These are phyloP conservation scores for Acanthurus lineatus DNA, from an alignment of 2,797 vertebrate species.

Conservation along the genomic window DNA sequence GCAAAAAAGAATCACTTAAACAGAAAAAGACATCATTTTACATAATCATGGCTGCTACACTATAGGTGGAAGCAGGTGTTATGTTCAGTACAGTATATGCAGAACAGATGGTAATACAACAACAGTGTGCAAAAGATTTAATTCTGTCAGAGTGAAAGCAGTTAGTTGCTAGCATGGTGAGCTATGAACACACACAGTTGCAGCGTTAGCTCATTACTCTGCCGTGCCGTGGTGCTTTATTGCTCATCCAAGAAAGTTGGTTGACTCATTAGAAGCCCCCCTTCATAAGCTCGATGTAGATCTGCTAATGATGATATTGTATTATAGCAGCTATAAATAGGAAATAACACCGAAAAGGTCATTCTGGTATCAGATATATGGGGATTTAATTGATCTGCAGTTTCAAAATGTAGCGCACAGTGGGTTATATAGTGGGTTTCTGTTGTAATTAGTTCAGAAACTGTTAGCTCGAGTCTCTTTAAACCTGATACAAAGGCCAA, in stretches of 20 bases:
- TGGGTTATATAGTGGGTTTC: not conserved
- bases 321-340: conserved; percentile 35
- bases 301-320: conserved; percentile 45
- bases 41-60: conserved; percentile 3
- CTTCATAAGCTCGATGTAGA: conserved; percentile 29
- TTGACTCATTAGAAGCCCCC: conserved; percentile 42
- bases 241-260: conserved; percentile 37
- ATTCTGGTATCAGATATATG: not conserved
- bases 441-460: conserved; percentile 1
- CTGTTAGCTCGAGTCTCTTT: not conserved
- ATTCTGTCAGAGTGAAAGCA: conserved; percentile 13
- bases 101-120: conserved; percentile 28
- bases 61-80: conserved; percentile 7
- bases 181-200: conserved; percentile 26
- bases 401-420: conserved; percentile 6
- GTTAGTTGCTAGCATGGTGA: conserved; percentile 24
- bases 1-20: conserved; percentile 1
- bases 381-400: conserved; percentile 19
- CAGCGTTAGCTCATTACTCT: conserved; percentile 41
- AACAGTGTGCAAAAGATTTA: conserved; percentile 11
- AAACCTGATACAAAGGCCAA: not conserved
- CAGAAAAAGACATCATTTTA: not conserved
- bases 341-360: conserved; percentile 30
- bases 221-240: conserved; percentile 27
- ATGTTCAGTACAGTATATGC: not conserved